These are phyloP conservation scores for Tachycineta bicolor DNA, from an alignment of 2,113 vertebrate species.

Conservation along the genomic window DNA sequence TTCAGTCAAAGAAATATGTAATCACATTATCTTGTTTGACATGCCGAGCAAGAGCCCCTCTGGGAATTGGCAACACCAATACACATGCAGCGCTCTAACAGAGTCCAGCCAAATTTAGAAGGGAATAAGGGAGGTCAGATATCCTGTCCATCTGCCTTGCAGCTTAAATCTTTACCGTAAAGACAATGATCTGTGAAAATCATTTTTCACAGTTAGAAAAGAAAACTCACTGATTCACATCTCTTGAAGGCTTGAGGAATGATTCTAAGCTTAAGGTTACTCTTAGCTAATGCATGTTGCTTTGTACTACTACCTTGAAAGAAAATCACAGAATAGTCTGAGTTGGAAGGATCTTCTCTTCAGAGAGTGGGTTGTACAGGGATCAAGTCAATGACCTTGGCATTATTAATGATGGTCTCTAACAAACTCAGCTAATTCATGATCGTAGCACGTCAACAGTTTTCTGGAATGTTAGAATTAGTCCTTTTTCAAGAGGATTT, in stretches of 20 bases:
- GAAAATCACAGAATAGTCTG: neutral
- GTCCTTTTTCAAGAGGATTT: neutral
- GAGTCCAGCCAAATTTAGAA: neutral
- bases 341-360: neutral
- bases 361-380: neutral
- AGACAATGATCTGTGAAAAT: neutral
- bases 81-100: rapidly evolving
- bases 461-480: neutral
- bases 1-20: neutral
- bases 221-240: neutral
- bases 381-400: neutral
- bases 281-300: neutral
- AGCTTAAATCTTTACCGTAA: neutral
- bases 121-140: neutral
- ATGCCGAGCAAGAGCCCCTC: neutral
- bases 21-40: neutral
- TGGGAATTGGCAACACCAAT: neutral
- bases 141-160: neutral
- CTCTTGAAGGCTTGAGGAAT: neutral
- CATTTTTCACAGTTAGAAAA: neutral
- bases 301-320: neutral
- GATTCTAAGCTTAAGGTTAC: neutral
- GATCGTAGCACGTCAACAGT: neutral
- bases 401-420: neutral
- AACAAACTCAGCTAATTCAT: neutral